Percentiles rank a stretch among this genome's conserved stretches.
Evolutionary conservation across 2,113 vertebrate genomes (phyloP).

Genomic region (Psophia crepitans): DNA sequence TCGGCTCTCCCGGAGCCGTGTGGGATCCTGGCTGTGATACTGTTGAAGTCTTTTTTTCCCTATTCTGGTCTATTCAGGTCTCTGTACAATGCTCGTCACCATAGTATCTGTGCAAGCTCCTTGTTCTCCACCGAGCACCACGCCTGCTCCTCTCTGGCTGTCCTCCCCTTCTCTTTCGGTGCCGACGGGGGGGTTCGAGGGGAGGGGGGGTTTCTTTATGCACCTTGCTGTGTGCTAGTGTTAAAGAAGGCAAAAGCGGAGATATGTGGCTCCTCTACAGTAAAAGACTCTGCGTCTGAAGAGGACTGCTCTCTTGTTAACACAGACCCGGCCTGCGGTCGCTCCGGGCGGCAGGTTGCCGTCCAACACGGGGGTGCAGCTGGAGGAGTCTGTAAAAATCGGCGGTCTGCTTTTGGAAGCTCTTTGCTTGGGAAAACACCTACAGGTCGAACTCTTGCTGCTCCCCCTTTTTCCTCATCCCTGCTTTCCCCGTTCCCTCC

Average conservation of each 20-base stretch:
- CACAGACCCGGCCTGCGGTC: accelerated
- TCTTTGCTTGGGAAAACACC: not conserved
- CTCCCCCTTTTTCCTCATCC: not conserved
- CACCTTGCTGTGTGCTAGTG: not conserved
- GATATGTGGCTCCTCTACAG: not conserved
- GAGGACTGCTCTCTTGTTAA: not conserved
- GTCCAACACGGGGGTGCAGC: accelerated
- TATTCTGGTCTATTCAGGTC: slow-evolving; percentile 14
- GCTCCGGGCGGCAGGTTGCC: not conserved
- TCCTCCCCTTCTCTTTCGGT: not conserved
- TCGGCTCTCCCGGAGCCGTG: not conserved
- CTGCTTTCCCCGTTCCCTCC: not conserved
- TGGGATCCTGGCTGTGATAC: slow-evolving; percentile 17
- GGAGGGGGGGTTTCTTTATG: not conserved
- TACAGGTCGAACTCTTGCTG: accelerated
- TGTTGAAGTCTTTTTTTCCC: not conserved
- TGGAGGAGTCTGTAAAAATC: not conserved
- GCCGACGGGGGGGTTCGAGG: not conserved
- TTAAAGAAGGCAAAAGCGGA: not conserved
- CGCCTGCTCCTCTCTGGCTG: not conserved
- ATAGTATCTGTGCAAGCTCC: slow-evolving; percentile 9
- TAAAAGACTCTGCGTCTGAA: not conserved
- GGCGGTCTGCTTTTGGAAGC: not conserved
- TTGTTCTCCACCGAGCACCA: not conserved
- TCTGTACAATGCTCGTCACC: slow-evolving; percentile 32